phyloP scores from a whole-genome alignment of 2,888 invertebrate species.

The Ceramica pisi region DNA sequence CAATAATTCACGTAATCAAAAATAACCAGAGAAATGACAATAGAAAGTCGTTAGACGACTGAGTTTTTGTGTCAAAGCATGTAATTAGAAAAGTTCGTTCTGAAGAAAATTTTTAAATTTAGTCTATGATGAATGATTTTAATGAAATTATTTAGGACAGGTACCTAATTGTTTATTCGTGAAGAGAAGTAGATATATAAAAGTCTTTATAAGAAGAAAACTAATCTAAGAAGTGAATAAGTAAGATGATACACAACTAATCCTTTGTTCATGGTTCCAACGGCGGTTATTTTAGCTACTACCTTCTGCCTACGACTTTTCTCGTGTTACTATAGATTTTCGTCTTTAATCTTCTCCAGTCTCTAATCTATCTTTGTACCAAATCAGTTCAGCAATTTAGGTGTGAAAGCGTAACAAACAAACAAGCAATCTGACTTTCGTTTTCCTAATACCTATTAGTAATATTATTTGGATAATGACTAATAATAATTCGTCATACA shows the following conservation, averaged over 20 bases:
- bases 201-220: slow-evolving; percentile 20
- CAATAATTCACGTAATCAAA: slow-evolving; percentile 57
- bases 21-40: slow-evolving; percentile 50
- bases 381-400: too few species aligned
- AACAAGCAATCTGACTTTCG: too few species aligned
- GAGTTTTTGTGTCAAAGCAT: slow-evolving; percentile 41
- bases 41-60: slow-evolving; percentile 51
- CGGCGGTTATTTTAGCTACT: not conserved
- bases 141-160: slow-evolving; percentile 15
- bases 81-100: slow-evolving; percentile 46
- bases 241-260: not conserved
- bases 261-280: not conserved
- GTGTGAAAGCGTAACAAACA: too few species aligned
- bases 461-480: not conserved
- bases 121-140: slow-evolving; percentile 6
- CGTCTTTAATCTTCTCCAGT: too few species aligned
- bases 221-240: slow-evolving; percentile 16
- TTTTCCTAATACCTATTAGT: too few species aligned
- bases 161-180: slow-evolving; percentile 17
- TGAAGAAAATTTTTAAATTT: slow-evolving; percentile 1
- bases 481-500: not conserved
- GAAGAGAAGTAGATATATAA: not conserved
- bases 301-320: too few species aligned
- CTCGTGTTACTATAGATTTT: too few species aligned
- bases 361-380: too few species aligned